Base-by-base conservation (phyloP, 2,797 vertebrate species). In the Sorex maritimensis region DNA sequence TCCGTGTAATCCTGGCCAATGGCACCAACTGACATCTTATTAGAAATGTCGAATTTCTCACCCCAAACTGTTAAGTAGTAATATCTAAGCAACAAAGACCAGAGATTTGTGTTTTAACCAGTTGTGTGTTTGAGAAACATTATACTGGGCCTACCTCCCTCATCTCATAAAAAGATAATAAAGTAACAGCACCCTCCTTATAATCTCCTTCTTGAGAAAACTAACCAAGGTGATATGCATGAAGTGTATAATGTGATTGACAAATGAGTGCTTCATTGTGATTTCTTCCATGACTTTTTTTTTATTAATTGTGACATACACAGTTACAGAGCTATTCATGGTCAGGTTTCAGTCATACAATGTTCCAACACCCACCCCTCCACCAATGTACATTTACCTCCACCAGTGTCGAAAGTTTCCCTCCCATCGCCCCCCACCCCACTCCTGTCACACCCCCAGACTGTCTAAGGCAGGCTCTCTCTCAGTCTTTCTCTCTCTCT, bases 71-170 rank as follows among this genome's bases (percentile, higher is more conserved):
- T 63, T 85, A 38, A 83, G 24, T 44, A 46, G 26, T 38, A 81
- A 41, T 34, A 55, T 17, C 73, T 44, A 71, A 44, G 23, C 52
- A 12, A 4, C 34, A 69, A 24, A 13, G 13, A 55, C 19, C 75
- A 30, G 58, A 11, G 23, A 58, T 94, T 67, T 83, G 15, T 30
- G 46, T 69, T 74, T 83, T 92, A 49, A 83, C 46, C 34, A 6
- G 34, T 73, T 83, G 55, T 68, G 72, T 55, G 12, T 82, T 77
- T 46, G 0, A 24, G 7, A 77, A 88, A 15, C n/a, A 34, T 11
- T 30, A 28, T 34, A 11, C 67, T 11, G 19, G 44, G 11, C 55
- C 84, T 67, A 41, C 9, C 44, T 69, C 44, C 46, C 52, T 87
- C 44, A 12, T 67, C 10, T n/a, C 19, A 68, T 24, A 68, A 86